Percentiles rank a stretch among this genome's conserved stretches.
phyloP scores from a whole-genome alignment of 2,797 vertebrate genomes.

The Centropyge bicolor region DNA sequence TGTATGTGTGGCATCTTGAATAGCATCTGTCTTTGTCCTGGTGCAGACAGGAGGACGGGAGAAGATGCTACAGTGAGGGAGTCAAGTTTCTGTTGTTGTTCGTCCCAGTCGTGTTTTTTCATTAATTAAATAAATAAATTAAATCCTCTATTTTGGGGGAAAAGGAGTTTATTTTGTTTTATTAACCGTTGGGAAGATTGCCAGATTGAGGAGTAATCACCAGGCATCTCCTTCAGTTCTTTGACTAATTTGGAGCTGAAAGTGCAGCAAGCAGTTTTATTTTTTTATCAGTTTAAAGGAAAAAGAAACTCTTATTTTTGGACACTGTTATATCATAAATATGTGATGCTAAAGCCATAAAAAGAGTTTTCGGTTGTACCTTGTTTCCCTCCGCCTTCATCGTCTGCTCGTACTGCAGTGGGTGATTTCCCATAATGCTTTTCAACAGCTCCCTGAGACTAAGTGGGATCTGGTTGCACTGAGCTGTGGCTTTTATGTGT shows the following conservation, averaged over 20 bases:
- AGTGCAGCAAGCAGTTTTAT: neutral
- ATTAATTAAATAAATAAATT: neutral
- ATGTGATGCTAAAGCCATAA: neutral
- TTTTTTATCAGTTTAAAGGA: neutral
- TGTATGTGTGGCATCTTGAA: slow-evolving; percentile 46
- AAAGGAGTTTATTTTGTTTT: neutral
- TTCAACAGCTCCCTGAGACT: neutral
- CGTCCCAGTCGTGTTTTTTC: neutral
- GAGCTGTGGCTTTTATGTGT: slow-evolving; percentile 12
- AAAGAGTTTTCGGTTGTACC: neutral
- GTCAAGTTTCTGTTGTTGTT: slow-evolving; percentile 53
- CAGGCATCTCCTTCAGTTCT: neutral
- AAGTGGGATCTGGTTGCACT: slow-evolving; percentile 2
- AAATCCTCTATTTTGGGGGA: neutral
- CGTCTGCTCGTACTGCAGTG: neutral
- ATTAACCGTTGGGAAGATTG: neutral
- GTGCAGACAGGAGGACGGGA: slow-evolving; percentile 30
- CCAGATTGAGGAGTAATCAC: neutral
- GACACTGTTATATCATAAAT: neutral
- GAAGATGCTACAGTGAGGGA: slow-evolving; percentile 4
- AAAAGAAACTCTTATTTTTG: neutral
- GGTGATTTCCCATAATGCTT: slow-evolving; percentile 30
- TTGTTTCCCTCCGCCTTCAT: neutral
- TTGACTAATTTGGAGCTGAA: neutral
- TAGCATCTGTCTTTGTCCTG: slow-evolving; percentile 56